These are phyloP conservation scores for Diplosoma virens DNA, from an alignment of 23 tunicate genomes.

Conservation along the genomic window DNA sequence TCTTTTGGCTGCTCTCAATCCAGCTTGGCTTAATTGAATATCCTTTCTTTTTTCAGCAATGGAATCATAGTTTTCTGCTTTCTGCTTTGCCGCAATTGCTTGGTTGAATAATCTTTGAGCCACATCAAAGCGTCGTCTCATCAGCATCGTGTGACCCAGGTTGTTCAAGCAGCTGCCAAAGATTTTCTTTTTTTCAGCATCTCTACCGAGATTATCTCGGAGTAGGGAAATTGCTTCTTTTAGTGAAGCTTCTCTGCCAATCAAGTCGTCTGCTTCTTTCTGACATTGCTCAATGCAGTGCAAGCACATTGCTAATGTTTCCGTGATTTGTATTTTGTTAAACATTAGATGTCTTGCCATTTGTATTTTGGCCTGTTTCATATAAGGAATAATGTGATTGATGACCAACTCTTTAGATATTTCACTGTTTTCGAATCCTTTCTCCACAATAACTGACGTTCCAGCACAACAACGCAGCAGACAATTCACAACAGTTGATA, in stretches of 20 bases:
- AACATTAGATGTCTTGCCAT: neutral
- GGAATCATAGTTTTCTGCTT: slow-evolving; percentile 12
- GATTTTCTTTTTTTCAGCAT: slow-evolving; percentile 18
- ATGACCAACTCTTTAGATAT: neutral
- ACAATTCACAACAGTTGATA: neutral
- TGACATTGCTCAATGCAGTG: slow-evolving; percentile 27
- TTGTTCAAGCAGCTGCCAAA: slow-evolving; percentile 20
- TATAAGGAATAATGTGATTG: slow-evolving; percentile 1
- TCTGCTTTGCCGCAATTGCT: slow-evolving; percentile 33
- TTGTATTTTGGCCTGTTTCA: neutral
- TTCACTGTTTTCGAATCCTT: neutral
- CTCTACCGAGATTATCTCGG: neutral
- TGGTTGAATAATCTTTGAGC: neutral
- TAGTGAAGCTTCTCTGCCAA: slow-evolving; percentile 2
- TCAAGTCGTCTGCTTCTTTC: neutral
- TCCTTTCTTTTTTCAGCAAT: slow-evolving; percentile 21
- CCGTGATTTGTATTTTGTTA: neutral
- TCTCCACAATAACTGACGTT: neutral
- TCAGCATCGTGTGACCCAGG: slow-evolving; percentile 20
- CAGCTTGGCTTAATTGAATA: neutral
- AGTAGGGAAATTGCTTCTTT: slow-evolving; percentile 18
- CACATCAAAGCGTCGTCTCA: neutral
- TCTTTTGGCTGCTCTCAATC: neutral
- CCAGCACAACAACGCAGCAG: neutral
- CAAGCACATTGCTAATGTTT: neutral